Percentiles rank a stretch among this genome's conserved stretches.
phyloP scores from a whole-genome alignment of 2,113 vertebrate genomes.

The Tachuris rubrigastra region DNA sequence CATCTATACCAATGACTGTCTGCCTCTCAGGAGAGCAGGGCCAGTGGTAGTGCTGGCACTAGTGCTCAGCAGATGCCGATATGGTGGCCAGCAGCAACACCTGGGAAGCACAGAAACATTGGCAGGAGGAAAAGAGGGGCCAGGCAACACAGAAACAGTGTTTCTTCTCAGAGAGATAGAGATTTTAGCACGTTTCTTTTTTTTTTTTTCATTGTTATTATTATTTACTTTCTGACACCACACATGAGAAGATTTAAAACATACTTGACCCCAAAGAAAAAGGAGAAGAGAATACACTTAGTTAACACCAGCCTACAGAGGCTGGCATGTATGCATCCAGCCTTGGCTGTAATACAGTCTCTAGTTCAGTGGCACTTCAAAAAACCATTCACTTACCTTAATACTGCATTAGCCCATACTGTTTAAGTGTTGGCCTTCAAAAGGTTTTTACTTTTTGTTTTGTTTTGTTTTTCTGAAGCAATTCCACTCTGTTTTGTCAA shows the following conservation, averaged over 20 bases:
- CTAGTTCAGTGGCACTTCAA: neutral
- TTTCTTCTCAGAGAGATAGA: neutral
- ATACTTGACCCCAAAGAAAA: neutral
- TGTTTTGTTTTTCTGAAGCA: neutral
- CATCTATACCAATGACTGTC: neutral
- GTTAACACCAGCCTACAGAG: neutral
- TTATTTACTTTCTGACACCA: neutral
- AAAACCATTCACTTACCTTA: neutral
- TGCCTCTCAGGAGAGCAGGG: neutral
- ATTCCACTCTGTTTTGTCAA: neutral
- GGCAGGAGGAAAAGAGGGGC: neutral
- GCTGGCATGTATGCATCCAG: rapidly evolving
- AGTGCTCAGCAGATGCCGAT: neutral
- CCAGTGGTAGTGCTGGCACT: neutral
- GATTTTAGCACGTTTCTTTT: neutral
- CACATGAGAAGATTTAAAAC: neutral
- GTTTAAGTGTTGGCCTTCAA: neutral
- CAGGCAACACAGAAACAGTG: neutral
- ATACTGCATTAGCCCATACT: neutral
- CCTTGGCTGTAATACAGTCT: neutral
- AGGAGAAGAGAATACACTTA: neutral
- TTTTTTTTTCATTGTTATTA: neutral
- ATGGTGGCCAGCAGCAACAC: rapidly evolving
- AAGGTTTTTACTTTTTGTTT: neutral
- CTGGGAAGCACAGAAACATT: neutral